Evolutionary conservation across 2,113 vertebrate genomes (phyloP).

Genomic region (Procavia capensis): DNA sequence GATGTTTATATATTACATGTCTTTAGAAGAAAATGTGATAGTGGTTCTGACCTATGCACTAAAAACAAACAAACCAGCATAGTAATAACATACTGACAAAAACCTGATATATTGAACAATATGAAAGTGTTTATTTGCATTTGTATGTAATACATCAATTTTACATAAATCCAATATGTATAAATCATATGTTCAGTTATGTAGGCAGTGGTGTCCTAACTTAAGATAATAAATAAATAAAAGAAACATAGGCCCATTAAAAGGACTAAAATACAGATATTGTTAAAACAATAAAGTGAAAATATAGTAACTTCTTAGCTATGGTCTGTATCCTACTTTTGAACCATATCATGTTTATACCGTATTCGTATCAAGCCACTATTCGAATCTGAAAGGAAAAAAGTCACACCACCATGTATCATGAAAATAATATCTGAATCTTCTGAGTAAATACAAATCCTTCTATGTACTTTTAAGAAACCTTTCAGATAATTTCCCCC

Average conservation of each 20-base stretch:
- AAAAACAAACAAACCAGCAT: neutral
- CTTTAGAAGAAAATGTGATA: constrained; percentile 40
- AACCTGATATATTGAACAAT: constrained; percentile 70
- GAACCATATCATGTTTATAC: constrained; percentile 7
- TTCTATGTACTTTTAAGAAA: neutral
- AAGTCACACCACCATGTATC: neutral
- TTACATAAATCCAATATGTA: constrained; percentile 23
- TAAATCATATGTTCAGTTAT: neutral
- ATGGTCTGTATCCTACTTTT: neutral
- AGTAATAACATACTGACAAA: constrained; percentile 67
- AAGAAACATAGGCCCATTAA: neutral
- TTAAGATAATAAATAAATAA: neutral
- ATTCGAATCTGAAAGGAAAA: neutral
- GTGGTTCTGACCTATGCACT: constrained; percentile 23
- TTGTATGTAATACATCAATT: constrained; percentile 52
- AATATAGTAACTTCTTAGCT: constrained; percentile 47
- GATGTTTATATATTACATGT: neutral
- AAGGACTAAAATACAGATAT: neutral
- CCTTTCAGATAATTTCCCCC: neutral
- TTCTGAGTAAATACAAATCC: neutral
- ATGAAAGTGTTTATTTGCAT: constrained; percentile 68
- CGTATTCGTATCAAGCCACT: neutral
- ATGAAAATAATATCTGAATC: neutral
- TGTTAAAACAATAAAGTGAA: constrained; percentile 53
- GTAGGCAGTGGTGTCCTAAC: neutral